Conservation (phyloP, 2,888 invertebrate species). For the Caenorhabditis sinica region DNA sequence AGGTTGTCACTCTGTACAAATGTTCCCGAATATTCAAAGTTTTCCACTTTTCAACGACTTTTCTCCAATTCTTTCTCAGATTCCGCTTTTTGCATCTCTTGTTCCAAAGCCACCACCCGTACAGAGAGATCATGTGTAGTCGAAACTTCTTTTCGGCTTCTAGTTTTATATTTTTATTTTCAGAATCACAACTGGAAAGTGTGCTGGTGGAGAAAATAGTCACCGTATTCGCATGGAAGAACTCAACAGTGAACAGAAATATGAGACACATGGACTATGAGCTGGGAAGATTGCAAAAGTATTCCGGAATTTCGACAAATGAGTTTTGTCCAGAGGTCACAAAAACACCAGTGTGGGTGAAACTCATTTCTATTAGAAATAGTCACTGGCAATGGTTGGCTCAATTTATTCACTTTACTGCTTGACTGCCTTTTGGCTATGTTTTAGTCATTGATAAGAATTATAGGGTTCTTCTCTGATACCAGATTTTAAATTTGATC, state of each 20-base stretch:
- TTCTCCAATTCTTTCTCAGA: constrained; percentile 31
- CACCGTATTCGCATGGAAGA: constrained; percentile 34
- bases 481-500: too few relatives aligned
- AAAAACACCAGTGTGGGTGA: constrained; percentile 45
- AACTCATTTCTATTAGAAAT: background rate
- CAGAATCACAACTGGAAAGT: constrained; percentile 52
- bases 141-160: background rate
- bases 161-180: background rate
- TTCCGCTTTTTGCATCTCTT: constrained; percentile 31
- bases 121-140: constrained; percentile 37
- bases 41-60: constrained; percentile 34
- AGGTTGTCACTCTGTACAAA: constrained; percentile 47
- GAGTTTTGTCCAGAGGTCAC: constrained; percentile 49
- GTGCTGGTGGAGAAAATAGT: constrained; percentile 60
- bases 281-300: constrained; percentile 53
- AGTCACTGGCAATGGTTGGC: background rate
- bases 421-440: too few relatives aligned
- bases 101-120: constrained; percentile 38
- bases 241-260: constrained; percentile 28
- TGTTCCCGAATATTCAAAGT: constrained; percentile 35
- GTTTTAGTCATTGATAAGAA: too few relatives aligned
- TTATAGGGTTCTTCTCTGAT: too few relatives aligned
- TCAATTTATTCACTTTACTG: background rate
- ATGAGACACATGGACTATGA: constrained; percentile 52
- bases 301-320: constrained; percentile 50